Evolutionary conservation across 2,888 invertebrate genomes (phyloP).

Genomic region (Cerceris ruficornis): DNA sequence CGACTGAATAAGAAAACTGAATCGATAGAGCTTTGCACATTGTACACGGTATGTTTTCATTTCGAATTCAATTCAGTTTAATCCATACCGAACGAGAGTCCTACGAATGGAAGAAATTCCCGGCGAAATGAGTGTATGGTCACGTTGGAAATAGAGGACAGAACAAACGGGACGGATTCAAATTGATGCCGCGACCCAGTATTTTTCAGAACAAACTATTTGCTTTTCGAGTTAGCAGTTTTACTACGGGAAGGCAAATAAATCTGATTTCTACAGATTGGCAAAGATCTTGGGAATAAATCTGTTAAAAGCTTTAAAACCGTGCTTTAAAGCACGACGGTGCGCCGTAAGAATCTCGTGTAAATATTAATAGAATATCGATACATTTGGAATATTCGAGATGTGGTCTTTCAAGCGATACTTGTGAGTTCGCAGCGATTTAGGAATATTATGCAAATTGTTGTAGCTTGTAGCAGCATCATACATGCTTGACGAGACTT

Average conservation of each 20-base stretch:
- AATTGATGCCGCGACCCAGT: conserved; percentile 47
- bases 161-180: conserved; percentile 38
- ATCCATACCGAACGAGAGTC: conserved; percentile 28
- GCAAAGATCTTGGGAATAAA: no score
- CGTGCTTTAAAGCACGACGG: not conserved
- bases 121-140: conserved; percentile 32
- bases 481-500: no score
- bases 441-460: no score
- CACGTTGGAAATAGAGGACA: conserved; percentile 20
- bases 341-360: no score
- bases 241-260: not conserved
- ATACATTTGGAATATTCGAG: no score
- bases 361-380: no score
- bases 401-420: no score
- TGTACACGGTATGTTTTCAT: conserved; percentile 16
- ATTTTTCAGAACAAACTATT: conserved; percentile 11
- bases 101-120: conserved; percentile 34
- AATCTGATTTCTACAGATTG: not conserved
- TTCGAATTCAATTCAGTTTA: conserved; percentile 33
- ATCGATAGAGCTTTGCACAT: conserved; percentile 13
- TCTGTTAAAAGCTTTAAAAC: not conserved
- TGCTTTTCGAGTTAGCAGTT: not conserved
- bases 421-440: no score
- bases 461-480: no score
- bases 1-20: not conserved